Evolutionary conservation across 1,140 invertebrate genomes (phyloP), one percentile per base, ranked within the genome.

Genomic region (Parapsyche elsis): DNA sequence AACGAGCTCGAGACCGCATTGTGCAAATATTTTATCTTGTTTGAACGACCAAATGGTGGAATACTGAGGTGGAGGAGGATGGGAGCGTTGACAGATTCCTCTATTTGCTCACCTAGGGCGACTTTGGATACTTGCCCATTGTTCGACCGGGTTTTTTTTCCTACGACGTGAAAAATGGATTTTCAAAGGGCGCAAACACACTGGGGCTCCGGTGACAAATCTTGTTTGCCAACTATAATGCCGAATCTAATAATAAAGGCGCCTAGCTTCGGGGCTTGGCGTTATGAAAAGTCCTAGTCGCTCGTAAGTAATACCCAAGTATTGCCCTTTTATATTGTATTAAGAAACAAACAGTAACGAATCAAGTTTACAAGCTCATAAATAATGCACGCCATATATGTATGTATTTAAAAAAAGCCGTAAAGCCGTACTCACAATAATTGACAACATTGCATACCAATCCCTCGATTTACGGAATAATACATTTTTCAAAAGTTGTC

Each of bases 21-120:
- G 81, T 82, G 78, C 81, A 82, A 82, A 82, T 82, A 82, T 82
- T 82, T 82, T 82, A 82, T 82, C 81, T 82, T 78, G 81, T 82
- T 82, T 82, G 81, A 74, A 71, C 61, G 81, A 76, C 78, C 77
- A 81, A 79, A 81, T 71, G 81, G 71, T 78, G 73, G 78, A 77
- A 53, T 61, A 74, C 78, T 82, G 75, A 71, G 78, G 45, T 45
- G 74, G 75, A 10, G 16, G 45, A 2, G 71, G 71, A 16, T 67
- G n/a, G 61, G 64, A 64, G 19, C 49, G 75, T 71, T 80, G 81
- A 82, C 81, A 74, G 75, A 82, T 80, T 78, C 45, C 24, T 59
- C 74, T 80, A 78, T 80, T 80, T 78, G 75, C 75, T 53, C 73
- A 81, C 81, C 81, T 79, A 71, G 70, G 76, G 81, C 73, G 57